Evolutionary conservation across 2,113 vertebrate genomes (phyloP).

Genomic region (Emydocephalus ijimae): DNA sequence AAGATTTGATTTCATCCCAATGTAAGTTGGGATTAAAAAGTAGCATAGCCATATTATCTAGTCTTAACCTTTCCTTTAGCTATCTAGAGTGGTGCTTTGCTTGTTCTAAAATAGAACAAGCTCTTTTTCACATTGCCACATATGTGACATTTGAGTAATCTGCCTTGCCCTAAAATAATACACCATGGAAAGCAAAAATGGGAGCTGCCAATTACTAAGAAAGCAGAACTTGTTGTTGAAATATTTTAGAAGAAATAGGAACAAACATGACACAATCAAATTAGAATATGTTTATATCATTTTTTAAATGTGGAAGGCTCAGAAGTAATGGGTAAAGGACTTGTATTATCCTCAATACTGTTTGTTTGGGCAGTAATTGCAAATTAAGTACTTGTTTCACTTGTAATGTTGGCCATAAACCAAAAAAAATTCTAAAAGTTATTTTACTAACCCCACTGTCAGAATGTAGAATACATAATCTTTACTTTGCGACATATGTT

Average conservation of each 20-base stretch:
- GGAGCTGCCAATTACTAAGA: not conserved
- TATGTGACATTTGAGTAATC: not conserved
- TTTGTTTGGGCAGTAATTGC: not conserved
- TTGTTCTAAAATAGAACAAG: slow-evolving; percentile 9
- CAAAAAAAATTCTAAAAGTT: not conserved
- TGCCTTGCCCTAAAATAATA: not conserved
- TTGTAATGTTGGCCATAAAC: not conserved
- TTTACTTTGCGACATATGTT: accelerated
- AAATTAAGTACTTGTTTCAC: not conserved
- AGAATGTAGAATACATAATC: not conserved
- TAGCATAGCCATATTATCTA: not conserved
- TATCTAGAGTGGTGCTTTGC: not conserved
- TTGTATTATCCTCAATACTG: not conserved
- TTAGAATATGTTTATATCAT: not conserved
- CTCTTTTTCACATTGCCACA: slow-evolving; percentile 17
- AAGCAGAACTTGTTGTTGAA: not conserved
- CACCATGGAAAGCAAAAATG: not conserved
- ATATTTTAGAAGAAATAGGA: not conserved
- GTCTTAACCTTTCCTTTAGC: not conserved
- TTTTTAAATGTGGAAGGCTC: not conserved
- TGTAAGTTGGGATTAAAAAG: not conserved
- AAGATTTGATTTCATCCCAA: not conserved
- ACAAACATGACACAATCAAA: not conserved
- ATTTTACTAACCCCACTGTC: not conserved
- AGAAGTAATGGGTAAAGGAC: not conserved